These are phyloP conservation scores for Drosophila neonasuta DNA, from an alignment of 2,888 invertebrate genomes.

Conservation along the genomic window DNA sequence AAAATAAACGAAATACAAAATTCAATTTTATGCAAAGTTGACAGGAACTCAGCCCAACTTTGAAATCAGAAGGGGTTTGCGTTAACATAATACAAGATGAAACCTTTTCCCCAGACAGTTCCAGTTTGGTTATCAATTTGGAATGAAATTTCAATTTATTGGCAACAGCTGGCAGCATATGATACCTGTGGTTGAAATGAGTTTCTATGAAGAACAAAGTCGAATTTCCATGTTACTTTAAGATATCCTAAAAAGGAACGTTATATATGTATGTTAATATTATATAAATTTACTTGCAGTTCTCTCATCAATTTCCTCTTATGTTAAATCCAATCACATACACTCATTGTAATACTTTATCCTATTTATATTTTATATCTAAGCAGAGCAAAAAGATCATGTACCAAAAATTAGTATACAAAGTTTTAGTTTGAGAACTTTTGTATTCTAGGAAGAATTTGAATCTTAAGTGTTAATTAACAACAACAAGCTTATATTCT, in stretches of 20 bases:
- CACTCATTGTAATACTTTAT: no score
- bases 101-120: background rate
- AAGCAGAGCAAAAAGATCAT: no score
- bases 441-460: no score
- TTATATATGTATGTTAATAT: no score
- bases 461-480: no score
- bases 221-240: background rate
- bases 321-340: no score
- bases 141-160: constrained; percentile 27
- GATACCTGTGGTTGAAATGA: constrained; percentile 18
- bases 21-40: constrained; percentile 38
- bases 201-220: background rate
- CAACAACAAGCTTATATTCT: no score
- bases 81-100: background rate
- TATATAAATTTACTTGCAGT: no score
- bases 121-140: background rate
- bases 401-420: no score
- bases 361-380: no score
- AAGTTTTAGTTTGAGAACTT: no score
- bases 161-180: constrained; percentile 37
- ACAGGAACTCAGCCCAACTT: constrained; percentile 20
- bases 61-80: background rate
- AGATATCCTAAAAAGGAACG: background rate
- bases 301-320: no score
- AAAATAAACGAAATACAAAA: constrained; percentile 18